A percentile compares a stretch with the other conserved stretches of the same genome.
These are phyloP conservation scores for Muntiacus reevesi DNA, from an alignment of 2,113 vertebrate species.

Conservation along the genomic window DNA sequence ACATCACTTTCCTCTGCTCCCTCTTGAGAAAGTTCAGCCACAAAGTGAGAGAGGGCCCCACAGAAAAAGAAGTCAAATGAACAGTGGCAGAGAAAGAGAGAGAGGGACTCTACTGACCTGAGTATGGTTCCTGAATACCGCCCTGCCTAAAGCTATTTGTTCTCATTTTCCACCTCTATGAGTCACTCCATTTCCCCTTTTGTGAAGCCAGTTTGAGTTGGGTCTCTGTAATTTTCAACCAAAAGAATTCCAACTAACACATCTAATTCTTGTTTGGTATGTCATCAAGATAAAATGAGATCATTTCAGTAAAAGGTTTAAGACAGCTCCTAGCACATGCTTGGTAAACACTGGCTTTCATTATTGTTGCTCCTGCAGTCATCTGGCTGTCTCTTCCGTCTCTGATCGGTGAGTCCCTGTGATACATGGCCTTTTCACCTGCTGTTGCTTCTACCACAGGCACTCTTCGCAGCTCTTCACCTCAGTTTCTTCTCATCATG, in stretches of 20 bases:
- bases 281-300: not conserved
- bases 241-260: not conserved
- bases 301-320: not conserved
- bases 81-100: not conserved
- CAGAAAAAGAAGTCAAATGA: not conserved
- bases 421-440: not conserved
- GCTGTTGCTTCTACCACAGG: not conserved
- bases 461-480: not conserved
- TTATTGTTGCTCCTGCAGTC: rapidly evolving
- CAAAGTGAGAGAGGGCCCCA: not conserved
- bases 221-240: not conserved
- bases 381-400: not conserved
- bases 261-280: not conserved
- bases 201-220: not conserved
- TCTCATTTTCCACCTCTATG: not conserved
- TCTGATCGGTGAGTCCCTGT: not conserved
- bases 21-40: not conserved
- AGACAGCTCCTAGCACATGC: not conserved
- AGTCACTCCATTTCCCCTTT: not conserved
- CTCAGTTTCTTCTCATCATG: not conserved
- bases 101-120: not conserved
- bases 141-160: not conserved
- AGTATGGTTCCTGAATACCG: not conserved
- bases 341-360: not conserved
- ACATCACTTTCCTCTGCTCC: not conserved